Evolutionary conservation across 2,888 invertebrate genomes (phyloP), one percentile per base, ranked within the genome.

Genomic region (Limenitis camilla): DNA sequence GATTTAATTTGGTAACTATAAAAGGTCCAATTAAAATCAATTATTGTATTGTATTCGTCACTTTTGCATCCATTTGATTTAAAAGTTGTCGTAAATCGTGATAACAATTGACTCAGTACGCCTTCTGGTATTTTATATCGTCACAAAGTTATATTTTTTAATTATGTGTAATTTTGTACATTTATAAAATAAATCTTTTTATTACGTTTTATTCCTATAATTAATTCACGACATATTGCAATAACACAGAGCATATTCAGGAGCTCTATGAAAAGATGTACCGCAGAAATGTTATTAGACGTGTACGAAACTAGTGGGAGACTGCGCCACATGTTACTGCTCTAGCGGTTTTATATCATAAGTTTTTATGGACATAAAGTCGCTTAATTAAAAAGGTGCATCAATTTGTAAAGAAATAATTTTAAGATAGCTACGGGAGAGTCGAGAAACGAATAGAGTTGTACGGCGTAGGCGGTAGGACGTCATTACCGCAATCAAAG

Each of bases 401-500:
- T 81, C 78, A 81, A 81, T 78, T 78, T 77, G 68, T 70, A 72
- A 72, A 78, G 79, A 80, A 79, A 79, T 78, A 75, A 79, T 77
- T 74, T 78, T 75, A 77, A 81, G 82, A 83, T 81, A 81, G 82
- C 72, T 62, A 73, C 72, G 68, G 71, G 71, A 74, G 72, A 71
- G 64, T 73, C 72, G 68, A 71, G 71, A 74, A 72, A 71, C 64
- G 74, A 79, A 80, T 76, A 74, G 72, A 66, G 72, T 58, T 66
- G 61, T 62, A 61, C 61, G 59, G 59, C 63, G 69, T 75, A 78
- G 78, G 82, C 82, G 64, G 69, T 75, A 78, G 78, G 82, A 83
- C 81, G 78, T 86, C 87, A 86, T 87, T 87, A 87, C 83, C 81
- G 83, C 86, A 87, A 86, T 87, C 87, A 87, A 86, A 87, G 85